A percentile compares a stretch with the other conserved stretches of the same genome.
Conservation (phyloP, 1,140 invertebrate genomes). For the Drosophila littoralis region DNA sequence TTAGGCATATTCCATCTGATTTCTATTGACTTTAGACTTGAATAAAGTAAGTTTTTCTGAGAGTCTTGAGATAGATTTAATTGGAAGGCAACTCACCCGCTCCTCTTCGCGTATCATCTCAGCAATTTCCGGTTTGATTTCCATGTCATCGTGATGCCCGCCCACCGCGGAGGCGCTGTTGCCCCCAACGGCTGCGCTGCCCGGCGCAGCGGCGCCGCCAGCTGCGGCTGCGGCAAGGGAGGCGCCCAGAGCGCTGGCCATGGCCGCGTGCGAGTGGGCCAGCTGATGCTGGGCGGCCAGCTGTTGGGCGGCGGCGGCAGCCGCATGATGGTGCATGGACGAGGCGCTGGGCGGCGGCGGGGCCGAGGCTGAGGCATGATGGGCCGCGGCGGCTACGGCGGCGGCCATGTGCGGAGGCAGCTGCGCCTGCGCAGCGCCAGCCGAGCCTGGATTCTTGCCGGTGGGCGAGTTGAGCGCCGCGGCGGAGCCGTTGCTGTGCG, state of each 20-base stretch:
- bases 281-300: constrained; percentile 77
- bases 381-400: constrained; percentile 66
- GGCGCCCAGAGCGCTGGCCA: constrained; percentile 71
- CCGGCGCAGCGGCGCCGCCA: constrained; percentile 53
- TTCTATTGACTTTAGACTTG: no score
- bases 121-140: constrained; percentile 96
- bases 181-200: constrained; percentile 35
- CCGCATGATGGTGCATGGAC: constrained; percentile 72
- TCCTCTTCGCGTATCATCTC: constrained; percentile 98
- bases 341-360: constrained; percentile 42
- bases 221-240: constrained; percentile 59
- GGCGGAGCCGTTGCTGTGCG: constrained; percentile 50
- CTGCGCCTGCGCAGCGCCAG: constrained; percentile 68
- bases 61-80: no score
- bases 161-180: constrained; percentile 58
- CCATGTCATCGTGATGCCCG: constrained; percentile 89
- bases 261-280: constrained; percentile 75
- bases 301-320: constrained; percentile 75
- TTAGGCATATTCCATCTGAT: no score
- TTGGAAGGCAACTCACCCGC: constrained; percentile 90
- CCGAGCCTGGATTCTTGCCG: constrained; percentile 46
- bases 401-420: constrained; percentile 69
- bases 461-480: constrained; percentile 55
- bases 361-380: constrained; percentile 54
- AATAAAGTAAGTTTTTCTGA: no score